Conservation (phyloP, 2,113 vertebrate species). For the Albula glossodonta region DNA sequence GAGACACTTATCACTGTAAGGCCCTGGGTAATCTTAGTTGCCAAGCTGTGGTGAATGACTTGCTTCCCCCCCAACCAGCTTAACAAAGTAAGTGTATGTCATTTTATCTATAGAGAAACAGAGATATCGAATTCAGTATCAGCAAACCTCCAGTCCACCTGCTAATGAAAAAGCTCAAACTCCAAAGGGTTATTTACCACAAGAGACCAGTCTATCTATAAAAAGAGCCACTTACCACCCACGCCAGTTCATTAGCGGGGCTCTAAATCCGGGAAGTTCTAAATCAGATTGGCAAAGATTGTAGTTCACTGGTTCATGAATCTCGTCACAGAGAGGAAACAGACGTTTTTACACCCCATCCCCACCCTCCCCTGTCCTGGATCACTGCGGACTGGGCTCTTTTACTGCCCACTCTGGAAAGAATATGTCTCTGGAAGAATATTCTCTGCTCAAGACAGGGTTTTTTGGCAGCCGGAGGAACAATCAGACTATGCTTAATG, state of each 20-base stretch:
- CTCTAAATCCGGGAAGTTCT: constrained; percentile 38
- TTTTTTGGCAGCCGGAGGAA: constrained; percentile 64
- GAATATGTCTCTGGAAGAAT: background rate
- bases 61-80: no score
- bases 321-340: constrained; percentile 30
- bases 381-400: constrained; percentile 45
- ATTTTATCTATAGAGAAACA: background rate
- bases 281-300: constrained; percentile 44
- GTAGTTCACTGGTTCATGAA: constrained; percentile 36
- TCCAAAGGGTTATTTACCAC: constrained; percentile 39
- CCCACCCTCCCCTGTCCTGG: constrained; percentile 38
- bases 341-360: constrained; percentile 35
- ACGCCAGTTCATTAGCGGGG: constrained; percentile 38
- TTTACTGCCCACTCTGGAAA: constrained; percentile 56
- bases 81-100: background rate
- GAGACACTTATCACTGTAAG: background rate
- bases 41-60: background rate
- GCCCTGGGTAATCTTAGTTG: background rate
- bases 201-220: constrained; percentile 35
- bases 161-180: constrained; percentile 29
- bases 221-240: constrained; percentile 38
- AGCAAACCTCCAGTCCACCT: background rate
- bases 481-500: constrained; percentile 69
- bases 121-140: background rate
- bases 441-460: constrained; percentile 51